These are phyloP conservation scores for Aphaenogaster ashmeadi DNA, from an alignment of 1,140 invertebrate genomes.

Conservation along the genomic window DNA sequence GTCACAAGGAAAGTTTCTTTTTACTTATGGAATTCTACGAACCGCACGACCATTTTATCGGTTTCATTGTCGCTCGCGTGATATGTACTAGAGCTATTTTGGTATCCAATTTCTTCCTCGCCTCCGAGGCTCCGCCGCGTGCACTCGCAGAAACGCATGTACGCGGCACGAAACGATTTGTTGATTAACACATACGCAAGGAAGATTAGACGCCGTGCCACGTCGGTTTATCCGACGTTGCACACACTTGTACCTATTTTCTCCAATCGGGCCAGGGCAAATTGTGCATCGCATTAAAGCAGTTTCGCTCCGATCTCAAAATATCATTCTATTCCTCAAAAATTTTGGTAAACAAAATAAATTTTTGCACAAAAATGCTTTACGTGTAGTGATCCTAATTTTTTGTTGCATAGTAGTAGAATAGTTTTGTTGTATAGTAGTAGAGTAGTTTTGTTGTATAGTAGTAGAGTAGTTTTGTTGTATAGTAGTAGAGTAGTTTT, in stretches of 20 bases:
- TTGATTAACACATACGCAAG: conserved; percentile 51
- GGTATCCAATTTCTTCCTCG: conserved; percentile 61
- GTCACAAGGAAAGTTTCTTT: neutral
- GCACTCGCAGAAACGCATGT: conserved; percentile 12
- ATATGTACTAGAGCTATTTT: conserved; percentile 69
- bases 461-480: no score
- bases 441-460: no score
- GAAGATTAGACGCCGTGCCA: conserved; percentile 31
- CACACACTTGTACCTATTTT: neutral
- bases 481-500: no score
- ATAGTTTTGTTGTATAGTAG: no score
- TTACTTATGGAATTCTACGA: neutral
- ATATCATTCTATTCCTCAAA: neutral
- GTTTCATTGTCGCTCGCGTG: conserved; percentile 34
- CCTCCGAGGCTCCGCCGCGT: neutral
- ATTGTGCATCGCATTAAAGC: neutral
- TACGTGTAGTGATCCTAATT: neutral
- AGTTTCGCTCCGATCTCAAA: neutral
- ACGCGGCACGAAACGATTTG: conserved; percentile 53
- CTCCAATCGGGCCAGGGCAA: neutral
- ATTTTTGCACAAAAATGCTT: neutral
- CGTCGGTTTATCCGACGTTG: conserved; percentile 9
- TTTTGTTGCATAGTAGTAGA: neutral
- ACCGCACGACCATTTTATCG: neutral
- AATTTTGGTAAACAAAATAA: neutral